Base-by-base conservation (phyloP, 2,797 vertebrate genomes). In the Argya squamiceps region DNA sequence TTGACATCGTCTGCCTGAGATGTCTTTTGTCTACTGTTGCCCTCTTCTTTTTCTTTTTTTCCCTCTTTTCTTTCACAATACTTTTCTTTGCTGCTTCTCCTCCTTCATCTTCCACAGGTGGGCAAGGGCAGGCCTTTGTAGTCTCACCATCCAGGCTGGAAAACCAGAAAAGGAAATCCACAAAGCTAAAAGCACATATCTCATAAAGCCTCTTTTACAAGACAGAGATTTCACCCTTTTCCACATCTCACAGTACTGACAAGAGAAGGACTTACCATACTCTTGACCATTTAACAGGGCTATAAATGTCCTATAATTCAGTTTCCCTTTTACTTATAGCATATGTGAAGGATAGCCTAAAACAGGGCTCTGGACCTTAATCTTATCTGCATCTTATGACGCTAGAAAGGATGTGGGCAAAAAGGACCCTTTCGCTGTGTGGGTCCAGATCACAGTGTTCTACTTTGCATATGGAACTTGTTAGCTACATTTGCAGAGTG, bases 91-190 rank as follows among this genome's bases (percentile, higher is more conserved):
- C 49, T 88, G 13, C 39, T 62, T 74, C 69, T 82, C 34, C 78
- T 73, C 6, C 56, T 94, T 71, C 60, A 46, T 47, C 70, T 77
- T 53, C 56, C 82, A 82, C 56, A 39, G n/a, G 15, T 34, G n/a
- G 71, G 27, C 12, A 62, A 21, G 63, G 32, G 63, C 67, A 75
- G 19, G 71, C 43, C 44, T 96, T 95, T 60, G 65, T 71, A 55
- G 86, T 60, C 15, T 96, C 87, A 58, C 81, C 21, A 29, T 90
- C 89, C 24, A 67, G 76, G 47, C 95, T 98, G 92, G 53, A 96
- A 96, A 86, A 91, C 30, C 41, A 94, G 71, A 89, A 34, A 75
- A 93, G 53, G n/a, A 89, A 91, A 75, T 68, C n/a, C 41, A 84
- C 8, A 50, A 59, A 91, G 44, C 27, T 89, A 62, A 71, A 84